Evolutionary conservation across 2,888 invertebrate genomes (phyloP).

Genomic region (Bellardia bayeri): DNA sequence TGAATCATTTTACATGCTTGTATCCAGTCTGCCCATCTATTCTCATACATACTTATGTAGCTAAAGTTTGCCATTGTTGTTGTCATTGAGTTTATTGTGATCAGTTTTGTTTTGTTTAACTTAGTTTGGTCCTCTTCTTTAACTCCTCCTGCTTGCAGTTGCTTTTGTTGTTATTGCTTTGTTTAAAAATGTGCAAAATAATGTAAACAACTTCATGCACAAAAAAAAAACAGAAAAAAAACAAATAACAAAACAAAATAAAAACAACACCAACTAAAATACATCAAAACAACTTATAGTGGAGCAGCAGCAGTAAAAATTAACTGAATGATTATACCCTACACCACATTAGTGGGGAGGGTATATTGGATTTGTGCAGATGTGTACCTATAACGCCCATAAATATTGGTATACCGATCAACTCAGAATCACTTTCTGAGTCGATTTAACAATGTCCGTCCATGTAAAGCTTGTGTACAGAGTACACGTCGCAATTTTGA

Average conservation of each 20-base stretch:
- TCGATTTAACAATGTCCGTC: too few species aligned
- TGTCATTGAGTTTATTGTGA: slow-evolving; percentile 35
- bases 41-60: neutral
- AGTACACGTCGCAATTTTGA: too few species aligned
- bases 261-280: slow-evolving; percentile 43
- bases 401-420: too few species aligned
- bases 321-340: too few species aligned
- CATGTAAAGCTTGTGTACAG: too few species aligned
- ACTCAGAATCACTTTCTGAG: too few species aligned
- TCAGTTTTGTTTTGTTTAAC: slow-evolving; percentile 45
- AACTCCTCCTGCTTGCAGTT: neutral
- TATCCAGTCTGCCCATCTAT: too few species aligned
- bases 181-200: slow-evolving; percentile 44
- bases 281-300: slow-evolving; percentile 64
- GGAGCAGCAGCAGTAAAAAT: neutral
- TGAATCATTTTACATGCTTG: slow-evolving; percentile 40
- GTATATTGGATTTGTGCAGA: too few species aligned
- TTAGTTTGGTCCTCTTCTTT: slow-evolving; percentile 2
- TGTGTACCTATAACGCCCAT: too few species aligned
- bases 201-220: slow-evolving; percentile 60
- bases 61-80: slow-evolving; percentile 25
- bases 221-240: slow-evolving; percentile 4
- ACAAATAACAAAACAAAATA: slow-evolving; percentile 2
- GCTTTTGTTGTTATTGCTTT: slow-evolving; percentile 24
- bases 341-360: too few species aligned